Base-by-base conservation (phyloP, 2,888 invertebrate genomes). In the Trisateles emortualis region DNA sequence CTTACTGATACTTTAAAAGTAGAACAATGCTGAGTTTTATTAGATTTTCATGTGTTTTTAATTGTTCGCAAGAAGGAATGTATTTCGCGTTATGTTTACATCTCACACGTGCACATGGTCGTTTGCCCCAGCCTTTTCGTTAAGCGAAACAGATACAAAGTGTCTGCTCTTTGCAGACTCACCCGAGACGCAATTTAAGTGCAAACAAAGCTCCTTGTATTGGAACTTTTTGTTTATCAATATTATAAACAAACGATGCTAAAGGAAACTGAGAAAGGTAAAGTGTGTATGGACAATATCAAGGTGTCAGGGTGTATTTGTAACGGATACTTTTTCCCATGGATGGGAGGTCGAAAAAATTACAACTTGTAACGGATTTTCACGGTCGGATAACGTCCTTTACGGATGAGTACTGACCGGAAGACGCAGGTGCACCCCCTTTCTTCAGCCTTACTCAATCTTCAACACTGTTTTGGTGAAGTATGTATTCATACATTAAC, bases 331-430 rank as follows among this genome's bases (percentile, higher is more conserved):
- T 45, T 59, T 51, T 64, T 72, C 70, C 60, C 63, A 69, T 46
- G 65, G 59, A 33, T 51, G 47, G 55, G 45, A 62, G 47, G 58
- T 48, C 58, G 55, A 61, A 61, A 51, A 56, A 62, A 57, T 36
- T 52, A 17, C 36, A 29, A 33, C 62, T 81, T 55, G 77, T 91
- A 92, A 92, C 92, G 92, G 87, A 88, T 82, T 92, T 88, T 78
- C 74, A 86, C 84, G 92, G 83, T 87, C 76, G 79, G 79, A 58
- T 64, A 78, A 66, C 79, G 86, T 74, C 88, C 83, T 88, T 81
- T 79, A 83, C 81, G 84, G 64, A 50, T 53, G 16, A 79, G 79
- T 79, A 73, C 61, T 68, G 68, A 76, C 79, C 81, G 87, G 84
- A 84, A 73, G 77, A 56, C 68, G 72, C 87, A 86, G 86, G 90